Evolutionary conservation across 2,113 vertebrate genomes (phyloP).

Genomic region (Eupsittula cactorum): DNA sequence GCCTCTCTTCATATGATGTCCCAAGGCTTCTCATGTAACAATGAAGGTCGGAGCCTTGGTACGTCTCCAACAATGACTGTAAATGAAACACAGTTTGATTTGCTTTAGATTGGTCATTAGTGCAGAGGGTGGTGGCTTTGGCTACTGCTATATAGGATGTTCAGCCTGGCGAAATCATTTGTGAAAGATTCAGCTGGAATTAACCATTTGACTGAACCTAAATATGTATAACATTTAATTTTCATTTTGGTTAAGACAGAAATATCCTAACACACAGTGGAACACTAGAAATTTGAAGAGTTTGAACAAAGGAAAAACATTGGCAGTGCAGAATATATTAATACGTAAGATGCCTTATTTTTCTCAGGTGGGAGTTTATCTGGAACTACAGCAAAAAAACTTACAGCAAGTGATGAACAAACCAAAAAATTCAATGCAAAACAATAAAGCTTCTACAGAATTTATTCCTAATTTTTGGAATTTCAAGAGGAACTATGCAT

Average conservation of each 20-base stretch:
- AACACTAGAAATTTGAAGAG: neutral
- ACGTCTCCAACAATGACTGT: neutral
- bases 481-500: neutral
- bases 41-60: neutral
- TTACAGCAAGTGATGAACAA: neutral
- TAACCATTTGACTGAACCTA: neutral
- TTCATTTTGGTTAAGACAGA: neutral
- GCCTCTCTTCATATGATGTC: neutral
- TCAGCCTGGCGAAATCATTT: neutral
- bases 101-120: neutral
- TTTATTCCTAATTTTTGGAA: neutral
- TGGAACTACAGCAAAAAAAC: neutral
- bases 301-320: neutral
- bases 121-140: neutral
- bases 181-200: neutral
- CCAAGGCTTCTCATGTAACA: neutral
- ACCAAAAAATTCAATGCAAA: neutral
- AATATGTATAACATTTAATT: neutral
- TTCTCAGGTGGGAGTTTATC: neutral
- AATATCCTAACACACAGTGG: neutral
- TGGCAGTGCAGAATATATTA: neutral
- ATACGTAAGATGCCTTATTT: neutral
- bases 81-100: neutral
- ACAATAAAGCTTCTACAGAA: neutral
- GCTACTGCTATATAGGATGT: neutral